Percentiles rank a stretch among this genome's conserved stretches.
Evolutionary conservation across 2,888 invertebrate species (phyloP).

Genomic region (Dryadula phaetusa): DNA sequence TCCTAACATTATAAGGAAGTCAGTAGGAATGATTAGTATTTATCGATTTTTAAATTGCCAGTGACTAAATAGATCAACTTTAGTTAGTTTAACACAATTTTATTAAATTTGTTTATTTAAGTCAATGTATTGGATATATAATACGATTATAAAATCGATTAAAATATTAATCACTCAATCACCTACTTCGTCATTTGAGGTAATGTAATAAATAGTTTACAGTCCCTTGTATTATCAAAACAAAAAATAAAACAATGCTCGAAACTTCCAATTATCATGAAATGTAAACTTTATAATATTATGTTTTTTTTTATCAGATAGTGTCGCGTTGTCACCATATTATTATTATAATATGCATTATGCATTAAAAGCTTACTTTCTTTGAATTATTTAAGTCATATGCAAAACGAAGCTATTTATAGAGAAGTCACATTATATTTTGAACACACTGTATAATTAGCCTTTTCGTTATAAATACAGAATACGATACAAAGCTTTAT

Average conservation of each 20-base stretch:
- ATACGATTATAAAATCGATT: background rate
- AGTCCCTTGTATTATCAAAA: background rate
- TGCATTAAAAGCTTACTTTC: background rate
- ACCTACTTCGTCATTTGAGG: slow-evolving; percentile 16
- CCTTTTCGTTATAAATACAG: slow-evolving; percentile 35
- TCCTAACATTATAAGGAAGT: slow-evolving; percentile 2
- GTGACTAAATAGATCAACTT: background rate
- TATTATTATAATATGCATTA: slow-evolving; percentile 1
- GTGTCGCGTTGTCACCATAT: background rate
- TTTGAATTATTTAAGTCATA: background rate
- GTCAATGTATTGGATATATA: background rate
- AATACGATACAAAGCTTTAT: slow-evolving; percentile 23
- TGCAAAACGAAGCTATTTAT: slow-evolving; percentile 17
- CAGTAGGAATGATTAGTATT: slow-evolving; percentile 1
- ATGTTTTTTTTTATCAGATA: background rate
- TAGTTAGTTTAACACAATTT: background rate
- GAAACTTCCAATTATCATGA: background rate
- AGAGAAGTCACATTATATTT: slow-evolving; percentile 25
- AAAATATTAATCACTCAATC: background rate
- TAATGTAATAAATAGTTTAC: slow-evolving; percentile 19
- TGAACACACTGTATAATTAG: slow-evolving; percentile 48
- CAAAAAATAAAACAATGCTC: background rate
- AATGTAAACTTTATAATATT: background rate
- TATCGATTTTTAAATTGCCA: background rate
- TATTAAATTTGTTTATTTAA: background rate